Base-by-base conservation (phyloP, 2,888 invertebrate genomes). In the Cosmia trapezina region DNA sequence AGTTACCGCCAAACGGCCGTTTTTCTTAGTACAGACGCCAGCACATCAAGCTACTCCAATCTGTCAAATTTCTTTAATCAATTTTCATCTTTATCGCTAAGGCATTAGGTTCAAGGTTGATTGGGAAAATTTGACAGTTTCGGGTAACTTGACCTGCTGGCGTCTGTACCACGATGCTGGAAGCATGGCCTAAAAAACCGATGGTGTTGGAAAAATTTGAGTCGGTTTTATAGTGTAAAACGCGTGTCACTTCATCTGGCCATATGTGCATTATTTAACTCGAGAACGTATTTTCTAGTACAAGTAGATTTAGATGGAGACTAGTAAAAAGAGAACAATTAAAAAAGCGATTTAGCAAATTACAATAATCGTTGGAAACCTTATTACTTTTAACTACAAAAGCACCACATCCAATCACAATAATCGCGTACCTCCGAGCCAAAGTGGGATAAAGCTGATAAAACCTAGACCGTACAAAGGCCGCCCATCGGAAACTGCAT, bases 391-490 rank as follows among this genome's bases (percentile, higher is more conserved):
- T 37, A 19, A 14, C 17, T 4, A 5, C 8, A 28, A 19, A 71
- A 70, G 8, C 61, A 51, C 74, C 77, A 12, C 28, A 80, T 81
- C 70, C 51, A 51, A 37, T 37, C 0, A 11, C 0, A 64, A 5
- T 8, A 22, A 22, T 8, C 0, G 12, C 4, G 0, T 45, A 22
- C 6, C 19, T 66, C 28, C 9, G 8, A 45, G 37, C 7, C 7
- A 65, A 70, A 70, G 43, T 70, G 51, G 81, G 47, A 65, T 80
- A 61, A 70, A 81, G 33, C 81, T 65, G 81, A 79, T 79, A 79
- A 80, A 62, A 45, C 49, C 61, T 59, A 66, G 47, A 49, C 37
- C 19, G 37, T 17, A 76, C 77, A 57, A 51, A 54, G 56, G 70
- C 65, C 53, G 43, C 41, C 22, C 12, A 75, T 62, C 56, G 78